Percentiles rank a stretch among this genome's conserved stretches.
Evolutionary conservation across 2,113 vertebrate genomes (phyloP).

Genomic region (Leptocoma aspasia): DNA sequence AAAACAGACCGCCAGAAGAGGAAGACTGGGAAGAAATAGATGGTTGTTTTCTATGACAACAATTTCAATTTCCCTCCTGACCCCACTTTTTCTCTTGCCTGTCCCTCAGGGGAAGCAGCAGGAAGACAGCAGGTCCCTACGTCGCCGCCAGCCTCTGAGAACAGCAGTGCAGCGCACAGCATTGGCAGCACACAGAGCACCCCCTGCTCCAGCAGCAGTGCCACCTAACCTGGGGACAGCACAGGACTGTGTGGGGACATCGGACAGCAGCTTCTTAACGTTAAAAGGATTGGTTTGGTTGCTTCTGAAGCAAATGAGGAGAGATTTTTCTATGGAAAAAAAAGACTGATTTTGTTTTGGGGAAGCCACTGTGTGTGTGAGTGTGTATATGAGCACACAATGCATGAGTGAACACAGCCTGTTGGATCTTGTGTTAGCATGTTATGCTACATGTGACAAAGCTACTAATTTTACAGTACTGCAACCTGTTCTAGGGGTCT

Average conservation of each 20-base stretch:
- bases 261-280: background rate
- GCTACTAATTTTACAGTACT: slow-evolving; percentile 70
- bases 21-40: background rate
- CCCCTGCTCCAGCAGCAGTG: slow-evolving; percentile 93
- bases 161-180: slow-evolving; percentile 93
- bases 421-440: slow-evolving; percentile 53
- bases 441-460: slow-evolving; percentile 67
- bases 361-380: slow-evolving; percentile 49
- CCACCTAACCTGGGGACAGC: slow-evolving; percentile 72
- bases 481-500: slow-evolving; percentile 55
- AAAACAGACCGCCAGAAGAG: background rate
- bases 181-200: slow-evolving; percentile 97
- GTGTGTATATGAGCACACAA: background rate
- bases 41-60: background rate
- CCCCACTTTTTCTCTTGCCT: background rate
- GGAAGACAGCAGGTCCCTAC: slow-evolving; percentile 83
- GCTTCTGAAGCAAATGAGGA: slow-evolving; percentile 23
- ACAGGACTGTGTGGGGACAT: background rate
- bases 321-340: background rate
- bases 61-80: background rate
- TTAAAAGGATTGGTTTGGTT: slow-evolving; percentile 49
- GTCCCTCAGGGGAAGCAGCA: slow-evolving; percentile 75
- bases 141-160: slow-evolving; percentile 82
- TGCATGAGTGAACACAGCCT: slow-evolving; percentile 29
- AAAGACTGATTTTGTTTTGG: slow-evolving; percentile 50